Base-by-base conservation (phyloP, 1,140 invertebrate genomes). In the Cyrtorhinus lividipennis region DNA sequence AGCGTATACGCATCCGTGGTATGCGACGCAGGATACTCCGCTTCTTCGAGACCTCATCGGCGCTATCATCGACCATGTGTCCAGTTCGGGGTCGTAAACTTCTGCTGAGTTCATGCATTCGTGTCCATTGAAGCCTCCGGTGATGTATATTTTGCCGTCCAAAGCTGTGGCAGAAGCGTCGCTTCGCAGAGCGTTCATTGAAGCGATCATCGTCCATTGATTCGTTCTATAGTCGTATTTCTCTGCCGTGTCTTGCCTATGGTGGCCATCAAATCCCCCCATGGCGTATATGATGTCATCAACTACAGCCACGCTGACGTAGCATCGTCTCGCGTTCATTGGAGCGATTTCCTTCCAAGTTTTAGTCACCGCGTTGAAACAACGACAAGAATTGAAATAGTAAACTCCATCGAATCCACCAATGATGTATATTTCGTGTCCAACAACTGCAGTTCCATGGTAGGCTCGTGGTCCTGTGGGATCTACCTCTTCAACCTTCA, bases 61-160 rank as follows among this genome's bases (percentile, higher is more conserved):
- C 1, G 77, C 77, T 53, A 95, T 83, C 66, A 86, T 76, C 0
- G 88, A 88, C 93, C 93, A 96, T 66, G 88, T 82, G 73, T 95
- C 89, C 0, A 79, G 80, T 12, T 81, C 77, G 0, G 90, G 88
- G 73, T 92, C 85, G 72, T 90, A 96, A 56, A 83, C 81, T 73
- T 95, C 92, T 0, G 83, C 88, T 1, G 87, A 84, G 71, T 85
- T 86, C 73, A 95, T 77, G 69, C 88, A 93, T 68, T 92, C 88
- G 62, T 84, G 82, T 0, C 92, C 92, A 72, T 95, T 92, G 72
- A 95, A 95, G 0, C 92, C 92, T 0, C 88, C 89, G 1, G 83
- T 83, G 38, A 91, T 86, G 71, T 88, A 90, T 60, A 90, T 86
- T 68, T 86, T 87, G 60, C 80, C 77, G 24, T 81, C 75, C 0